Conservation (phyloP, 92 coral and sea anemone genomes). For the Parazoanthus swiftii region DNA sequence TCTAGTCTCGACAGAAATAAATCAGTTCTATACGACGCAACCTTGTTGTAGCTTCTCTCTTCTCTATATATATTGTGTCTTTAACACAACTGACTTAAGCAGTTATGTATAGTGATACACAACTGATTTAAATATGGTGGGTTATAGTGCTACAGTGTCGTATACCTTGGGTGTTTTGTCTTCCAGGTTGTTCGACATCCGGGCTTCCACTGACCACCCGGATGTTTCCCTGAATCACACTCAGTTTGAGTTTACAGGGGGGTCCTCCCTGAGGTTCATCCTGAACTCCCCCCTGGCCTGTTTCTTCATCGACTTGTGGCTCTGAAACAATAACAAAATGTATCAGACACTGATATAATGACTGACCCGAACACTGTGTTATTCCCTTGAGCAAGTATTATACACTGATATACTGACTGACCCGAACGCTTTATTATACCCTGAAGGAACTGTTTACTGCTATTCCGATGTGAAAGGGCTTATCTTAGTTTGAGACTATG, state of each 20-base stretch:
- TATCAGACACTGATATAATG: not conserved
- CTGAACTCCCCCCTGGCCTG: not conserved
- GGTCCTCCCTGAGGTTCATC: not conserved
- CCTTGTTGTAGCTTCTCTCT: too few species aligned
- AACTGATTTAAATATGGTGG: not conserved
- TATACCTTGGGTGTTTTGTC: conserved; percentile 1
- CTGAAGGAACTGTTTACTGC: too few species aligned
- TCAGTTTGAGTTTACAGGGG: conserved; percentile 23
- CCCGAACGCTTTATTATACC: too few species aligned
- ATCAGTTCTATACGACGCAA: too few species aligned
- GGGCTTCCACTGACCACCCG: not conserved
- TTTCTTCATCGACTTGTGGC: not conserved
- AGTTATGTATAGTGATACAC: too few species aligned
- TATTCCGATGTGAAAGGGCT: too few species aligned
- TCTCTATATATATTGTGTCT: too few species aligned
- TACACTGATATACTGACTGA: too few species aligned
- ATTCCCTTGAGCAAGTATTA: not conserved
- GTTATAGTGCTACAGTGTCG: not conserved
- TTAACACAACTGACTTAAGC: too few species aligned
- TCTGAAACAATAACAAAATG: not conserved
- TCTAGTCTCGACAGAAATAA: too few species aligned
- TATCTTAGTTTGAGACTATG: too few species aligned
- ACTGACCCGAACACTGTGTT: not conserved
- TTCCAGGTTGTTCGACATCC: conserved; percentile 7
- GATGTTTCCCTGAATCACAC: conserved; percentile 19